Evolutionary conservation across 2,113 vertebrate genomes (phyloP).

Genomic region (Tonatia bakeri): DNA sequence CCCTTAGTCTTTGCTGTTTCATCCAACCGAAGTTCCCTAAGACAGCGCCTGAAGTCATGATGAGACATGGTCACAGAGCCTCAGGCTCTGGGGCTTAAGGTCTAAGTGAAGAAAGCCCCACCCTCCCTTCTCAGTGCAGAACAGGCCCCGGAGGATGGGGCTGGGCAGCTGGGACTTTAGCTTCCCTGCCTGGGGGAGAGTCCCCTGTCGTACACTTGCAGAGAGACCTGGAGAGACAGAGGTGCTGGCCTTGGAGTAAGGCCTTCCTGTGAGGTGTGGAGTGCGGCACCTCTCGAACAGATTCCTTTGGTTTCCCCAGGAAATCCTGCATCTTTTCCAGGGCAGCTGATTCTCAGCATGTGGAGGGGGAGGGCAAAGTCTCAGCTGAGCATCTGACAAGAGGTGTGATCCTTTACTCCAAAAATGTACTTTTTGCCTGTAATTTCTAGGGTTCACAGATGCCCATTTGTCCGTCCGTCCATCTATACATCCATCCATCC

Average conservation of each 20-base stretch:
- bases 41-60: neutral
- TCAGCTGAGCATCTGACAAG: neutral
- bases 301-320: neutral
- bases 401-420: neutral
- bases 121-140: neutral
- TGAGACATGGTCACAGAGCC: neutral
- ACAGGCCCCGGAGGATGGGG: neutral
- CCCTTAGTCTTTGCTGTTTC: neutral
- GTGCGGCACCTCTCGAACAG: neutral
- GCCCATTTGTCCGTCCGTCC: neutral
- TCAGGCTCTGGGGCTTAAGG: neutral
- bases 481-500: neutral
- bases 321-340: conserved; percentile 24
- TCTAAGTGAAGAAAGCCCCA: neutral
- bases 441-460: neutral
- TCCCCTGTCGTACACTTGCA: neutral
- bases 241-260: neutral
- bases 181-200: neutral
- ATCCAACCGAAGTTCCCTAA: neutral
- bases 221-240: neutral
- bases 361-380: neutral
- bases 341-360: neutral
- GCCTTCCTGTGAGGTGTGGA: neutral
- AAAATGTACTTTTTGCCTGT: neutral
- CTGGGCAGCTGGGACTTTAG: neutral